These are phyloP conservation scores for Lepidurus apus DNA, from an alignment of 1,140 invertebrate genomes.

Conservation along the genomic window DNA sequence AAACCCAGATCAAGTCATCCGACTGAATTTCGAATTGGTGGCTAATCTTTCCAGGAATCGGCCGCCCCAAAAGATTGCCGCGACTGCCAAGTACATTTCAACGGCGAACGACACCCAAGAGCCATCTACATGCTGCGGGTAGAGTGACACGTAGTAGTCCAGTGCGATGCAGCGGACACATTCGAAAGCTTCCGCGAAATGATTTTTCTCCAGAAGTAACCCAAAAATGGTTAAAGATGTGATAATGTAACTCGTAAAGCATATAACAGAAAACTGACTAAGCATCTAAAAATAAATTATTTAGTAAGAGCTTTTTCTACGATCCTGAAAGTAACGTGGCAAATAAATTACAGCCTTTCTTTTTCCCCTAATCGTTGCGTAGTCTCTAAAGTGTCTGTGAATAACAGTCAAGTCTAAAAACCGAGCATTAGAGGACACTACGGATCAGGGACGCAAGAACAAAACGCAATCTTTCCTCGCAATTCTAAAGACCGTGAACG, in stretches of 20 bases:
- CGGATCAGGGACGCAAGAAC: no score
- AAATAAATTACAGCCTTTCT: no score
- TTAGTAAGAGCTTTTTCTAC: no score
- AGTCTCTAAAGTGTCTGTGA: not conserved
- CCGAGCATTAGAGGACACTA: not conserved
- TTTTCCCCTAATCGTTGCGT: no score
- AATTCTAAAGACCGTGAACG: no score
- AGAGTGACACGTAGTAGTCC: not conserved
- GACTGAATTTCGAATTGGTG: not conserved
- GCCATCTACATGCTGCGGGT: not conserved
- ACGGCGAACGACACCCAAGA: not conserved
- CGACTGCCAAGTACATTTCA: not conserved
- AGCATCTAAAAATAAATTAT: not conserved
- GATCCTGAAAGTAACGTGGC: no score
- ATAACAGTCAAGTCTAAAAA: not conserved
- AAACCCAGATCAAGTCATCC: not conserved
- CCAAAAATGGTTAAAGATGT: not conserved
- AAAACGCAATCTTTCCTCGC: no score
- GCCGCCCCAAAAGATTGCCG: not conserved
- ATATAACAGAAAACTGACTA: not conserved
- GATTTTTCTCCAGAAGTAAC: not conserved
- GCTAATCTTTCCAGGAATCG: not conserved
- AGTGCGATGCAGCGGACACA: not conserved
- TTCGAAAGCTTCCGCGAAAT: not conserved
- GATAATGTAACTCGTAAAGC: not conserved